Base-by-base conservation (phyloP, 2,113 vertebrate species). In the Poicephalus meyeri region DNA sequence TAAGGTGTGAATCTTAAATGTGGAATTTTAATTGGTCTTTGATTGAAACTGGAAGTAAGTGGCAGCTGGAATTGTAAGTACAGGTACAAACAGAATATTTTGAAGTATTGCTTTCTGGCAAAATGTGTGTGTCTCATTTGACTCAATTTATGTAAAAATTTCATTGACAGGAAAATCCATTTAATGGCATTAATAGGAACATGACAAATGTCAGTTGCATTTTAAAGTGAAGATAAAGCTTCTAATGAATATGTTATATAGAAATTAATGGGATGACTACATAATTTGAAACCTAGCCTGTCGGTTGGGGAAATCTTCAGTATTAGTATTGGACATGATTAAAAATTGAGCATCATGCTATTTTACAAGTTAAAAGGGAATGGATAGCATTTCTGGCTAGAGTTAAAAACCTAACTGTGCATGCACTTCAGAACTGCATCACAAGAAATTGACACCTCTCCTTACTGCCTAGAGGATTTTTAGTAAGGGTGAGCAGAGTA, bases 211-310 rank as follows among this genome's bases (percentile, higher is more conserved):
- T 49, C 60, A 72, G 44, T 50, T 91, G 21, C 23, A n/a, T 93
- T 96, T 90, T 93, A 29, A 81, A 88, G 93, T 93, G 50, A 91
- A 94, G 80, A 55, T 65, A 71, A 82, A 89, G n/a, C 26, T 70
- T 88, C 39, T 82, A 68, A 93, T 80, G 80, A 93, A 85, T 52
- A 56, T 35, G n/a, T 84, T 87, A 85, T 76, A 44, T 73, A 87
- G 73, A 95, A 71, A 91, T 80, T 80, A 86, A 56, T 74, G 25
- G 31, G 28, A 70, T 94, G 71, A 91, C 89, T 82, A 66, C 42
- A 21, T 53, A 24, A 63, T 89, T 91, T 64, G 42, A 93, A 91
- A 80, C n/a, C 55, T 76, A 80, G 37, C 11, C 28, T 77, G 37
- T 39, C 16, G 28, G 12, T 42, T 68, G 70, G 76, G 39, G 56